Evolutionary conservation across 2,113 vertebrate species (phyloP).

Genomic region (Hyla sarda): DNA sequence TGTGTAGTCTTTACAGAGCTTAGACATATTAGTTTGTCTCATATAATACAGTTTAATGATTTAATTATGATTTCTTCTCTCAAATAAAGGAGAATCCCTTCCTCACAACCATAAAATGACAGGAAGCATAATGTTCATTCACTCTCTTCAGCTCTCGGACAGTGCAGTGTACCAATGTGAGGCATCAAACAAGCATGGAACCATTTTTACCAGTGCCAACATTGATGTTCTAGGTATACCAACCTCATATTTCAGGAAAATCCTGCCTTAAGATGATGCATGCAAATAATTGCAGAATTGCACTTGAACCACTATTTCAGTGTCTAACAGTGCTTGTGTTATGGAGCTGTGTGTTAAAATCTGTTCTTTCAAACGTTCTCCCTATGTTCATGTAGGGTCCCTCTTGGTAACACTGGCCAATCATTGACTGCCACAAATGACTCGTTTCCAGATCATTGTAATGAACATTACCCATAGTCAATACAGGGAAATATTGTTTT

Average conservation of each 20-base stretch:
- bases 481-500: not conserved
- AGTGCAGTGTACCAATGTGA: constrained; percentile 93
- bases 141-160: constrained; percentile 81
- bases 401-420: too few species aligned
- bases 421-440: too few species aligned
- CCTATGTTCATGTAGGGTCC: too few species aligned
- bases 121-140: constrained; percentile 78
- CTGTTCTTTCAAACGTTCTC: too few species aligned
- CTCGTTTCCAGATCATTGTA: not conserved
- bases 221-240: constrained; percentile 85
- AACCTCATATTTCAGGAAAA: not conserved
- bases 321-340: not conserved
- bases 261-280: not conserved
- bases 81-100: constrained; percentile 9
- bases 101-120: constrained; percentile 67
- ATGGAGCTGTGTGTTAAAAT: too few species aligned
- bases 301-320: not conserved
- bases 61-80: not conserved
- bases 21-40: too few species aligned
- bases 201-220: constrained; percentile 87
- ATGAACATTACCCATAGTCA: not conserved
- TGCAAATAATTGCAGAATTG: not conserved
- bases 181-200: constrained; percentile 87
- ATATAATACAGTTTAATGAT: not conserved
- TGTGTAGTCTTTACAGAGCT: too few species aligned